These are phyloP conservation scores for Acanthis flammea DNA, from an alignment of 2,797 vertebrate genomes.

Conservation along the genomic window DNA sequence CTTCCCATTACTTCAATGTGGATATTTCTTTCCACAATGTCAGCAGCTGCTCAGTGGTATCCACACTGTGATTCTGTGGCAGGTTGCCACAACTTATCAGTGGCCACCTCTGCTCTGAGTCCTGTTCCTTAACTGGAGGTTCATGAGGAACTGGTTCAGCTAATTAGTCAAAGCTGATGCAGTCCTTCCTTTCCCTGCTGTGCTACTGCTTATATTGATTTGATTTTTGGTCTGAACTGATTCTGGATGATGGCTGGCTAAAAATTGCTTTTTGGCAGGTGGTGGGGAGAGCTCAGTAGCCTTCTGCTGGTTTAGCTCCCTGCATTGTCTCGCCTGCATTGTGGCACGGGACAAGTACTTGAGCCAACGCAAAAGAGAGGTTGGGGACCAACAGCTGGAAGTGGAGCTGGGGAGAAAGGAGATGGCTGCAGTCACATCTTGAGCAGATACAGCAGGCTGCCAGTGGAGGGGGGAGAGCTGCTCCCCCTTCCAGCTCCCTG, in stretches of 20 bases:
- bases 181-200: not conserved
- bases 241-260: not conserved
- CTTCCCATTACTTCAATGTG: not conserved
- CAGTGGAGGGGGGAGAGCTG: not conserved
- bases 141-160: not conserved
- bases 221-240: not conserved
- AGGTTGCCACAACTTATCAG: not conserved
- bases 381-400: accelerated
- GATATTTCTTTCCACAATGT: not conserved
- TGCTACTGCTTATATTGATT: not conserved
- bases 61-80: not conserved
- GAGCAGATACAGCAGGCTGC: not conserved
- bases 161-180: not conserved
- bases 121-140: not conserved
- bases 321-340: accelerated
- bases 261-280: not conserved
- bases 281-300: accelerated
- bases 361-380: accelerated
- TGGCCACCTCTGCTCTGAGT: not conserved
- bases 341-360: accelerated
- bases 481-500: not conserved
- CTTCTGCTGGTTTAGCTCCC: not conserved
- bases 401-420: not conserved
- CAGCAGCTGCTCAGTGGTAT: not conserved
- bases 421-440: not conserved